These are phyloP conservation scores for Dascillus cervinus DNA, from an alignment of 2,888 invertebrate genomes.

Conservation along the genomic window DNA sequence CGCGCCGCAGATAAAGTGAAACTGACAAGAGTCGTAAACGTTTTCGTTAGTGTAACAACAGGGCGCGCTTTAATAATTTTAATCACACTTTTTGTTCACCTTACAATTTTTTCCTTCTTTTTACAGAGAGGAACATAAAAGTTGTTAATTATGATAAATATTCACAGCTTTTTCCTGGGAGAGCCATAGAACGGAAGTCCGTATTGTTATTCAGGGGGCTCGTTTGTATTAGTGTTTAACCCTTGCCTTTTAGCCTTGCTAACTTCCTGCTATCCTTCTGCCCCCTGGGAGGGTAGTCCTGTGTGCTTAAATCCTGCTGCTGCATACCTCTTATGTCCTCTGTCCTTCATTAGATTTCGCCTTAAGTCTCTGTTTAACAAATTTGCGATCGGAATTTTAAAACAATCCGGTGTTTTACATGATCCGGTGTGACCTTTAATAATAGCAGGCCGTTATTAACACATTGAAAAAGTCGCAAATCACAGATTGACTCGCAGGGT, in stretches of 20 bases:
- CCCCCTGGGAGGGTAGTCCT: conserved; percentile 39
- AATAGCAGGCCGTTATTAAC: conserved; percentile 7
- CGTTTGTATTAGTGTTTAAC: conserved; percentile 44
- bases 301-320: conserved; percentile 35
- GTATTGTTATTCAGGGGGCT: conserved; percentile 43
- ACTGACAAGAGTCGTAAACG: conserved; percentile 14
- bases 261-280: conserved; percentile 41
- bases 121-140: conserved; percentile 40
- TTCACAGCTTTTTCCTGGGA: conserved; percentile 45
- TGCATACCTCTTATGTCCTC: conserved; percentile 31
- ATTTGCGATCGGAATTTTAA: no score
- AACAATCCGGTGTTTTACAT: background rate
- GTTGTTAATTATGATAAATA: conserved; percentile 47
- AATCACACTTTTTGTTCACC: conserved; percentile 38
- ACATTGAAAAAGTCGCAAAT: conserved; percentile 6
- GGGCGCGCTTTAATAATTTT: conserved; percentile 35
- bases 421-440: conserved; percentile 5
- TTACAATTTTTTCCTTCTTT: conserved; percentile 36
- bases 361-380: background rate
- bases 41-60: conserved; percentile 15
- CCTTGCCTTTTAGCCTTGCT: conserved; percentile 42
- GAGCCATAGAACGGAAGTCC: conserved; percentile 43
- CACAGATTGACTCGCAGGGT: conserved; percentile 1
- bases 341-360: conserved; percentile 22
- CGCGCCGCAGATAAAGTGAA: conserved; percentile 7